Evolutionary conservation across 2,797 vertebrate genomes (phyloP), one percentile per base, ranked within the genome.

Genomic region (Sebastolobus alascanus): DNA sequence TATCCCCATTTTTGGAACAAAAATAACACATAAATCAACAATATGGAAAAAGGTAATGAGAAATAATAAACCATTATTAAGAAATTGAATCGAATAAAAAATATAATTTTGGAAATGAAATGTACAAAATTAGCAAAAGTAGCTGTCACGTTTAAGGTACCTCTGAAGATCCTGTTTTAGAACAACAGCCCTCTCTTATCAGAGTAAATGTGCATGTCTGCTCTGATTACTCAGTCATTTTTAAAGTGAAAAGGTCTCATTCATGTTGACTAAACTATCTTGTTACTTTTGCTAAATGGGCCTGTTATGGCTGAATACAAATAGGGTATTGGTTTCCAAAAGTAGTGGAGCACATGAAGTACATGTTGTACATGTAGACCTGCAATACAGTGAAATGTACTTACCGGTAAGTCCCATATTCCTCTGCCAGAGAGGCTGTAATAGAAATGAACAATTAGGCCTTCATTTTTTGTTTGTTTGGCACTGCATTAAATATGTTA

Each of bases 241-340:
- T 54, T 27, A 77, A 52, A 54, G 52, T 37, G 61, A 6, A 61
- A 43, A 16, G 5, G 5, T 63, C 43, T 67, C 60, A 61, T 27
- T 66, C 43, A 55, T 33, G 27, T 9, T 60, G 64, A 69, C 40
- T 33, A 52, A 64, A 38, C 22, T 61, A 63, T 56, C 12, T 54
- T 27, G 31, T 64, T 73, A n/a, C 68, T 68, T 60, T 69, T 43
- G 16, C 18, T 35, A 60, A 79, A 67, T 31, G 5, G 22, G 35
- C 40, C 31, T 14, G 16, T 35, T 75, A 55, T 33, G 37, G 6
- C 27, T 54, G n/a, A 56, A 55, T 68, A 52, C 29, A 73, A 65
- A 52, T 8, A 20, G 33, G 6, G 12, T 68, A 70, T 14, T 84
- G 35, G 8, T 46, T 80, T 64, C 9, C 18, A 50, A 33, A 76